Base-by-base conservation (phyloP, 2,888 invertebrate genomes). In the Lithosia quadra region DNA sequence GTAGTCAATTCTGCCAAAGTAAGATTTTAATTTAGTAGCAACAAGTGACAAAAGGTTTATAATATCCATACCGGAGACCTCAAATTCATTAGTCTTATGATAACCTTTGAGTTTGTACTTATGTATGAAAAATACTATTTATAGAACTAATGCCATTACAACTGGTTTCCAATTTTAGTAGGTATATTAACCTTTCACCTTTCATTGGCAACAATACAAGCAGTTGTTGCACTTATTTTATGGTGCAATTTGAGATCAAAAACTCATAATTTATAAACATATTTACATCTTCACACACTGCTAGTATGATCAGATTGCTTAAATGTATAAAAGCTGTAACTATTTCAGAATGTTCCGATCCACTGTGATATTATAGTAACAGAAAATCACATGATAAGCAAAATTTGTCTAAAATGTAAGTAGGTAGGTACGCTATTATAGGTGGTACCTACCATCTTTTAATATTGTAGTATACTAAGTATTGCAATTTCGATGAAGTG, bases 161-260 rank as follows among this genome's bases (percentile, higher is more conserved):
- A n/a, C 2, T n/a, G 49, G n/a, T 49, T 43, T 43, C 4, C 5
- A 43, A 5, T 18, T 18, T 18, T 39, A 21, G 36, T 22, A n/a
- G 0, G n/a, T 28, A 15, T 9, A 22, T n/a, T 36, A 15, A 36
- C 0, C 34, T 36, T 39, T 22, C 10, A 4, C 22, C 18, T n/a
- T n/a, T n/a, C n/a, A 22, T 62, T 55, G 18, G 18, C 13, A 61
- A 34, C 21, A 75, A 77, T 76, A 78, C 66, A 76, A 69, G 65
- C 68, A 68, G 68, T 66, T 73, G 24, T 39, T 39, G 65, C 66
- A 67, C 67, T 77, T 74, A 73, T 68, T 69, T 49, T 49, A 74
- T 75, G 78, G 67, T 82, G 78, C 75, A 87, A 69, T 76, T 82
- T 90, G 91, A 91, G 91, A 91, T 91, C 91, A 90, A 86, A 84